Conservation (phyloP, 2,113 vertebrate species). For the Oncorhynchus masou region DNA sequence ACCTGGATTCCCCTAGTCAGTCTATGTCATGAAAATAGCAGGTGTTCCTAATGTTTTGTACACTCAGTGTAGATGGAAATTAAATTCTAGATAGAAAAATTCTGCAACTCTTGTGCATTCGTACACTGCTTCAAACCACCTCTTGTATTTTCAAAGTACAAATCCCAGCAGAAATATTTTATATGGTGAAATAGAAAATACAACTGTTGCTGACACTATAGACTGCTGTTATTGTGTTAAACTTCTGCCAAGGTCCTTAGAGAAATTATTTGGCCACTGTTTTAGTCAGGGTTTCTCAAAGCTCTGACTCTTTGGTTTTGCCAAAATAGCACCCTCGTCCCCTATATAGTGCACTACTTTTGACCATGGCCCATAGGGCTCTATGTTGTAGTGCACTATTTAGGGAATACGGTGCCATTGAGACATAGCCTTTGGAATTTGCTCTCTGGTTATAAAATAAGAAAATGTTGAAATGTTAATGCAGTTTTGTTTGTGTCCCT, state of each 20-base stretch:
- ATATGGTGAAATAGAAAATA: constrained; percentile 42
- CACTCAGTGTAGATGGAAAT: constrained; percentile 23
- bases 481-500: background rate
- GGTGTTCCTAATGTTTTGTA: background rate
- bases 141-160: constrained; percentile 28
- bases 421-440: background rate
- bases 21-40: too few relatives aligned
- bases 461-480: background rate
- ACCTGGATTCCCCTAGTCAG: too few relatives aligned
- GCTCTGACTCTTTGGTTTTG: background rate
- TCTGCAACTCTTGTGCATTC: constrained; percentile 42
- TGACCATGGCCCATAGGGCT: too few relatives aligned
- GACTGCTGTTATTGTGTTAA: constrained; percentile 48
- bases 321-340: too few relatives aligned
- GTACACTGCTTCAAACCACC: constrained; percentile 24
- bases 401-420: background rate
- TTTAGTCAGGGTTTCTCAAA: constrained; percentile 26
- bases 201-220: constrained; percentile 45
- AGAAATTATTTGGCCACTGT: constrained; percentile 43
- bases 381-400: too few relatives aligned
- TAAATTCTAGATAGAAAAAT: constrained; percentile 24
- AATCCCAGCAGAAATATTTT: constrained; percentile 48
- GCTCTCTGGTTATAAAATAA: background rate
- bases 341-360: too few relatives aligned
- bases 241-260: constrained; percentile 29